These are phyloP conservation scores for Thaleichthys pacificus DNA, from an alignment of 2,797 vertebrate genomes.

Conservation along the genomic window DNA sequence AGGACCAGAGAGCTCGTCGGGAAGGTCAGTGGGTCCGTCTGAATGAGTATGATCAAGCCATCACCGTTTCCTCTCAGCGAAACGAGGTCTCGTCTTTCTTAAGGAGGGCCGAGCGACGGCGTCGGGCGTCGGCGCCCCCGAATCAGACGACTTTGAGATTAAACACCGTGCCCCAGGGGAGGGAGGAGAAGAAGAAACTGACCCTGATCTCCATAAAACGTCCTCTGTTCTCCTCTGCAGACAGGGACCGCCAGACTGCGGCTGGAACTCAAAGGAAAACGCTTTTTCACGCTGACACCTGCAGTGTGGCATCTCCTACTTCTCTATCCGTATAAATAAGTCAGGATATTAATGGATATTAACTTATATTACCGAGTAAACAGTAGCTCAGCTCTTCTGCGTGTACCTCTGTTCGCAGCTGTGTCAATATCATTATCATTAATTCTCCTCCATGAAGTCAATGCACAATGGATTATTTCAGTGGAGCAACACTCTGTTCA, in stretches of 20 bases:
- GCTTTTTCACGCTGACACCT: background rate
- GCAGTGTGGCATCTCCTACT: background rate
- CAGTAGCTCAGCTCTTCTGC: slow-evolving; percentile 3
- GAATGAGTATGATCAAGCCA: slow-evolving; percentile 52
- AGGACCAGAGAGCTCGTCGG: slow-evolving; percentile 15
- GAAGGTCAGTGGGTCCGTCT: slow-evolving; percentile 51
- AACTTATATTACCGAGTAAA: background rate
- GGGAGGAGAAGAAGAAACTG: background rate
- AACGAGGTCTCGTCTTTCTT: slow-evolving; percentile 27
- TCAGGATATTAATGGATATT: background rate
- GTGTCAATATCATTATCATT: background rate
- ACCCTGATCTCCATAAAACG: slow-evolving; percentile 1
- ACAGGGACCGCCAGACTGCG: background rate
- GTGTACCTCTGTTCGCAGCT: background rate
- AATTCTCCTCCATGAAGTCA: background rate
- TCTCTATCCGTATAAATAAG: background rate
- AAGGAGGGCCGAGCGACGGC: slow-evolving; percentile 4
- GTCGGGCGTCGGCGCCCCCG: slow-evolving; percentile 13
- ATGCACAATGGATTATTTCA: background rate
- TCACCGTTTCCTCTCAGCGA: slow-evolving; percentile 34
- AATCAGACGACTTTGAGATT: slow-evolving; percentile 13
- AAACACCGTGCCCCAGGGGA: background rate
- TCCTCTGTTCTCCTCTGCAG: background rate
- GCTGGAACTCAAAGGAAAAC: too few species aligned
- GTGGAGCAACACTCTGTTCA: background rate